Evolutionary conservation across 2,797 vertebrate species (phyloP).

Genomic region (Notolepis coatsorum): DNA sequence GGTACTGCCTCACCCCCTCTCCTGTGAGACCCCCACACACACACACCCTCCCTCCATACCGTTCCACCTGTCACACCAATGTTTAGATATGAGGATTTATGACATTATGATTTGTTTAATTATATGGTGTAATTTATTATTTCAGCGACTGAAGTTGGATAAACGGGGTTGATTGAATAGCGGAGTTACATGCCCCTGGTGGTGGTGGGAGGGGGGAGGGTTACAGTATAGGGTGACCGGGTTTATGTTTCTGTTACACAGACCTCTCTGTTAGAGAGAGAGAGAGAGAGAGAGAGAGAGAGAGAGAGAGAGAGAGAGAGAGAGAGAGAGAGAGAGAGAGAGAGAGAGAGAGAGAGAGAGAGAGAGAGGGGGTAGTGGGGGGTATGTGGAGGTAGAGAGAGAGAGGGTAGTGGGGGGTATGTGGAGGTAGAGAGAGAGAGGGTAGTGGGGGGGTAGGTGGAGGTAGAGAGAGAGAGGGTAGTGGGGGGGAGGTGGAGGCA

Average conservation of each 20-base stretch:
- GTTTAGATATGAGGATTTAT: conserved; percentile 57
- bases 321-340: background rate
- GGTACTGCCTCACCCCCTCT: background rate
- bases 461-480: too few species aligned
- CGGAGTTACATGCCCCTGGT: background rate
- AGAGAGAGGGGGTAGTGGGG: too few species aligned
- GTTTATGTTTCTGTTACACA: conserved; percentile 35
- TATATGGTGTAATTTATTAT: conserved; percentile 42
- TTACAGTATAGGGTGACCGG: conserved; percentile 20
- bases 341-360: background rate
- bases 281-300: background rate
- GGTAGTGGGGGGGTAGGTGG: too few species aligned
- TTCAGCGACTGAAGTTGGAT: conserved; percentile 36
- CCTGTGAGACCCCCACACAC: background rate
- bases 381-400: too few species aligned
- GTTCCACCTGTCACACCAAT: conserved; percentile 35
- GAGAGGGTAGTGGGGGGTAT: too few species aligned
- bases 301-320: background rate
- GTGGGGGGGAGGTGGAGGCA: too few species aligned
- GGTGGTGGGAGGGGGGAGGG: background rate
- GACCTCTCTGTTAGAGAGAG: conserved; percentile 39
- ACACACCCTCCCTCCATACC: background rate
- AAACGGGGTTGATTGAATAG: conserved; percentile 37
- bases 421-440: too few species aligned
- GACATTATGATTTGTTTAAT: conserved; percentile 52